Conservation (phyloP, 2,888 invertebrate genomes). For the Ichneumoninae sp. region DNA sequence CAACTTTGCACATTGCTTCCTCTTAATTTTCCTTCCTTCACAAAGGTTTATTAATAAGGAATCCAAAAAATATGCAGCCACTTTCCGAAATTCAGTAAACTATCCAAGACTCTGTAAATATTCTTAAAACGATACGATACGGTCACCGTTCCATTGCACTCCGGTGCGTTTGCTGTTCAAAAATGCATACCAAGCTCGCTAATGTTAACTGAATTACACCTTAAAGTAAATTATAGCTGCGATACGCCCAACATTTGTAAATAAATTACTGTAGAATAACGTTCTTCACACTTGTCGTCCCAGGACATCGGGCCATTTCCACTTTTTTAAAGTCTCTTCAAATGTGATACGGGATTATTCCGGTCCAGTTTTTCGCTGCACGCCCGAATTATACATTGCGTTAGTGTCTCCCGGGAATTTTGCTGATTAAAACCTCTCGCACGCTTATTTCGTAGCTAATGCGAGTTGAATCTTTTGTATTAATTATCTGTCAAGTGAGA, state of each 20-base stretch:
- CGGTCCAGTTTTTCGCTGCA: not conserved
- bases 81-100: no score
- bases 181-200: not conserved
- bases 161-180: not conserved
- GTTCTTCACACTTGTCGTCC: not conserved
- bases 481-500: slow-evolving; percentile 1
- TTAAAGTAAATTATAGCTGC: not conserved
- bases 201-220: not conserved
- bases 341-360: not conserved
- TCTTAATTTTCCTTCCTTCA: no score
- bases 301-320: not conserved
- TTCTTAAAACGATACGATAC: not conserved
- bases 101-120: not conserved
- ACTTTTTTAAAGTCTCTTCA: not conserved
- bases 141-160: not conserved
- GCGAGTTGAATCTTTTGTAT: not conserved
- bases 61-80: no score
- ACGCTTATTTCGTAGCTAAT: not conserved
- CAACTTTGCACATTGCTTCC: no score
- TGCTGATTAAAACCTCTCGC: not conserved
- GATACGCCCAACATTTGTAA: not conserved
- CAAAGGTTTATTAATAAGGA: no score
- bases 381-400: not conserved
- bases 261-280: not conserved
- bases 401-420: not conserved